Evolutionary conservation across 2,113 vertebrate species (phyloP).

Genomic region (Onychorhynchus coronatus): DNA sequence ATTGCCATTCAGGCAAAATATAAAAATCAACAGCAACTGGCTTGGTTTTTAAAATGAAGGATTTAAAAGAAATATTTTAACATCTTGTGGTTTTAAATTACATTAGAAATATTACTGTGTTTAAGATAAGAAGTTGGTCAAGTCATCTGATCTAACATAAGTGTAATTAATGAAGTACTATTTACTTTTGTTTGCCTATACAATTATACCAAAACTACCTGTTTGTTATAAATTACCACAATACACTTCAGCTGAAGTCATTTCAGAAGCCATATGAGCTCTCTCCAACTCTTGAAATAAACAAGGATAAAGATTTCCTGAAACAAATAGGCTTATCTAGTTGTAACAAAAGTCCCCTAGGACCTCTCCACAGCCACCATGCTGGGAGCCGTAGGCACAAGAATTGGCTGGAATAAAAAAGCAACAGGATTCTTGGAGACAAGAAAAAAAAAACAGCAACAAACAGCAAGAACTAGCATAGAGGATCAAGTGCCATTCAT

Average conservation of each 20-base stretch:
- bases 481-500: background rate
- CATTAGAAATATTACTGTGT: background rate
- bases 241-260: background rate
- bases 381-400: background rate
- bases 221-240: background rate
- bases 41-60: background rate
- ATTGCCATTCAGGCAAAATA: background rate
- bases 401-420: background rate
- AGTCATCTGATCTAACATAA: background rate
- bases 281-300: background rate
- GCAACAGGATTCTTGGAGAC: background rate
- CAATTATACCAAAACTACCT: background rate
- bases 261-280: background rate
- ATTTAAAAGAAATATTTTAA: background rate
- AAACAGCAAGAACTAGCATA: background rate
- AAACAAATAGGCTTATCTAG: background rate
- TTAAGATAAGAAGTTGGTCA: background rate
- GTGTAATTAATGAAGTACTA: background rate
- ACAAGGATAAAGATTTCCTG: background rate
- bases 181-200: background rate
- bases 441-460: rapidly evolving
- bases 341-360: background rate
- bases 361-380: background rate
- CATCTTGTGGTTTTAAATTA: background rate
- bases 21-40: background rate